Base-by-base conservation (phyloP, 2,888 invertebrate genomes). In the Xanthostigma xanthostigma region DNA sequence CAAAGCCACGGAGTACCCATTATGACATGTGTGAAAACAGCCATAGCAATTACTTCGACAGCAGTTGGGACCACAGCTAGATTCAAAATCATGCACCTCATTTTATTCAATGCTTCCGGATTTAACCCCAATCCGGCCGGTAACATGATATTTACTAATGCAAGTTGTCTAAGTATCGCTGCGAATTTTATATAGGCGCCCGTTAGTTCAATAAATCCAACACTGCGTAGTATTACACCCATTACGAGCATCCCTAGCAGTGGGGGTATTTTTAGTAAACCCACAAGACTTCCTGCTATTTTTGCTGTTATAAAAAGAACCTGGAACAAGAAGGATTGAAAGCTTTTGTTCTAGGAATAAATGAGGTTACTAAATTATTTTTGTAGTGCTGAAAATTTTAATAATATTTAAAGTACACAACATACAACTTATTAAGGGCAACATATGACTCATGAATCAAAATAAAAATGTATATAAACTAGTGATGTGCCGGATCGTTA, bases 121-220 rank as follows among this genome's bases (percentile, higher is more conserved):
- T 81, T 78, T 14, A 81, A 64, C 0, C 79, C 79, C 13, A 81
- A 62, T 1, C 81, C 81, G 46, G 80, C 81, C 51, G 79, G 66
- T 12, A 76, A 65, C 62, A 81, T 70, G 49, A 81, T 81, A 53
- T 80, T 75, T 9, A 76, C 74, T 56, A 81, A 62, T 5, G 81
- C 80, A 54, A 77, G 62, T 61, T 74, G 74, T 58, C 80, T 68
- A 39, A 75, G 55, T 49, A 71, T 64, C 8, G 70, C 62, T 45
- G 73, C 71, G 14, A 74, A 63, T 48, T 61, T 62, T 14, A 64
- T 60, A 52, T 72, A 74, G 9, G 66, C 66, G 10, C 60, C 65
- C 48, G 58, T 52, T 33, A 74, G 69, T 47, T 71, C 57, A 34
- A 73, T 67, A 51, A 67, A 61, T 0, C 71, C 72, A 13, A 71